Conservation (phyloP, 30 jellyfish, hydroid and myxozoan species). For the Aurelia coerulea region DNA sequence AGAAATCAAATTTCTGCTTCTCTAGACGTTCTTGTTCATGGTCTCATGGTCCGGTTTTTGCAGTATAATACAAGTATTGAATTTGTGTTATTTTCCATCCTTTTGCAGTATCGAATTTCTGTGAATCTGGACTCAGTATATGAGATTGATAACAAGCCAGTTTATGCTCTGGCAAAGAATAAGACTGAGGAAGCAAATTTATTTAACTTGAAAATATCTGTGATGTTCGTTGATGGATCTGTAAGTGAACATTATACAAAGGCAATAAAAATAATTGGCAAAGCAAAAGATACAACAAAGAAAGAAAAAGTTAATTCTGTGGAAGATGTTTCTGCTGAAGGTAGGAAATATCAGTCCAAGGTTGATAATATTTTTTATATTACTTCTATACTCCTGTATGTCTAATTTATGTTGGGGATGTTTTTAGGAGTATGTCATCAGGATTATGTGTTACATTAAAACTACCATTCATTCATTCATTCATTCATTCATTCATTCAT, state of each 20-base stretch:
- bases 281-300: conserved; percentile 5
- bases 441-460: background rate
- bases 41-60: no score
- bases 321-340: background rate
- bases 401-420: no score
- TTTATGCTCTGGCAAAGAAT: conserved; percentile 52
- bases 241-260: conserved; percentile 17
- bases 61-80: no score
- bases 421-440: no score
- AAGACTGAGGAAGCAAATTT: conserved; percentile 48
- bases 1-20: background rate
- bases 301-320: background rate
- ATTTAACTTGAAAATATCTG: conserved; percentile 37
- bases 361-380: background rate
- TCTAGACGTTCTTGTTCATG: no score
- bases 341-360: background rate
- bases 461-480: background rate
- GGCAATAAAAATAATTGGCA: conserved; percentile 31
- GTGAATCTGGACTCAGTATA: conserved; percentile 50
- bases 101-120: conserved; percentile 39
- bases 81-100: background rate
- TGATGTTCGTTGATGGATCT: conserved; percentile 49
- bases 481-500: no score
- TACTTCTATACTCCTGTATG: background rate
- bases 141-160: conserved; percentile 35